Evolutionary conservation across 2,113 vertebrate species (phyloP).

Genomic region (Tachysurus fulvidraco): DNA sequence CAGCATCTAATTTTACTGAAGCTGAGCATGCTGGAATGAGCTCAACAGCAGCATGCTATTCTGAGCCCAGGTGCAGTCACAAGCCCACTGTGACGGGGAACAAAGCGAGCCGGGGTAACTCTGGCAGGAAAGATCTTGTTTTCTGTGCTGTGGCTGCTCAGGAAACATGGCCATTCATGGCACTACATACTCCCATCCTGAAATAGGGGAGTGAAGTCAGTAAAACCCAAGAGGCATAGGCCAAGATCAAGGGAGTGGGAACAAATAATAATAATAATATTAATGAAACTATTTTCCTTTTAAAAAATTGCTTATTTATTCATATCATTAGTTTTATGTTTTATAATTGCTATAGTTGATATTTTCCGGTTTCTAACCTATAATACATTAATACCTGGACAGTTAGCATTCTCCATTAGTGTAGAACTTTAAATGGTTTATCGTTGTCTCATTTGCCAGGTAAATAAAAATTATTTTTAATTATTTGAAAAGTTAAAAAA

Average conservation of each 20-base stretch:
- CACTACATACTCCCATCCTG: constrained; percentile 81
- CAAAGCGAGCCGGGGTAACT: constrained; percentile 60
- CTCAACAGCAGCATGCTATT: constrained; percentile 46
- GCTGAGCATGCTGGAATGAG: constrained; percentile 43
- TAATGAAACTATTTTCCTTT: constrained; percentile 70
- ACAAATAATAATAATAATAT: constrained; percentile 69
- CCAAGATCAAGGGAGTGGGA: constrained; percentile 63
- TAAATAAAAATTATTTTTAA: not conserved
- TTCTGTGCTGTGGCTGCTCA: constrained; percentile 63
- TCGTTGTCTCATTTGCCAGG: not conserved
- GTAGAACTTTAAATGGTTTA: not conserved
- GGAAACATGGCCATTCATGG: constrained; percentile 52
- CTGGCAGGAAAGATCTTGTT: constrained; percentile 72
- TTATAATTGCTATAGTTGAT: not conserved
- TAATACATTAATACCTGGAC: not conserved
- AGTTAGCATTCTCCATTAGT: not conserved
- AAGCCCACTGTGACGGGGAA: constrained; percentile 45
- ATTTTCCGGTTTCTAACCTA: not conserved
- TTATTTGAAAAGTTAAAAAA: not conserved
- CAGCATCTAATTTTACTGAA: constrained; percentile 55
- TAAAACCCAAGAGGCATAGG: constrained; percentile 58
- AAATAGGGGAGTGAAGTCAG: constrained; percentile 66
- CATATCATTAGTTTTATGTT: not conserved
- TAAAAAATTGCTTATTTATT: constrained; percentile 68
- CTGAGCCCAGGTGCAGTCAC: constrained; percentile 59